phyloP scores from a whole-genome alignment of 2,113 vertebrate species.

The Megalops atlanticus region DNA sequence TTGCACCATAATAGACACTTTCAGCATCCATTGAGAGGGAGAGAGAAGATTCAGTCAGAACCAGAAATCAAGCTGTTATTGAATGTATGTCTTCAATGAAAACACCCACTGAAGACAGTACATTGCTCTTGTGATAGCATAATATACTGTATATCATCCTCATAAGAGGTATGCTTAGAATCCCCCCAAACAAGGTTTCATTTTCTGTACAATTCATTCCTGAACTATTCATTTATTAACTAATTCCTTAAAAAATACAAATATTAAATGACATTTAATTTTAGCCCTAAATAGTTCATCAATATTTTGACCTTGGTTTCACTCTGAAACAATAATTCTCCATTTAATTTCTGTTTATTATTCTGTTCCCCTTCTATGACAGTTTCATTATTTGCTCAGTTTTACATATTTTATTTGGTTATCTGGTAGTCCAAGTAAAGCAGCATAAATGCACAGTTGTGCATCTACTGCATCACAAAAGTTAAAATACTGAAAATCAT shows the following conservation, averaged over 20 bases:
- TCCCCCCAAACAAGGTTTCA: neutral
- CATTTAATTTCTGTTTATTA: neutral
- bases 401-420: neutral
- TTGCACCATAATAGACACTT: conserved; percentile 68
- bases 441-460: neutral
- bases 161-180: neutral
- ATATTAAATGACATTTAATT: neutral
- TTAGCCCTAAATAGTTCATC: neutral
- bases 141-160: neutral
- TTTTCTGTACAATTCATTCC: neutral
- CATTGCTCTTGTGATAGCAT: neutral
- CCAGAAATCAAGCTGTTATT: conserved; percentile 15
- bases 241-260: conserved; percentile 4
- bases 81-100: neutral
- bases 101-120: neutral
- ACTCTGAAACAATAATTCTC: neutral
- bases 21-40: conserved; percentile 58
- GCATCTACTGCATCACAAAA: neutral
- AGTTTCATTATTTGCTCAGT: neutral
- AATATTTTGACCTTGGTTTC: neutral
- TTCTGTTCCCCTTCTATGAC: neutral
- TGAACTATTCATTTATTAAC: neutral
- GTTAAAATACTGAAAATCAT: neutral
- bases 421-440: neutral
- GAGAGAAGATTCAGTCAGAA: conserved; percentile 48